phyloP scores from a whole-genome alignment of 64 coral and sea anemone genomes.

The Trachythela sp. region DNA sequence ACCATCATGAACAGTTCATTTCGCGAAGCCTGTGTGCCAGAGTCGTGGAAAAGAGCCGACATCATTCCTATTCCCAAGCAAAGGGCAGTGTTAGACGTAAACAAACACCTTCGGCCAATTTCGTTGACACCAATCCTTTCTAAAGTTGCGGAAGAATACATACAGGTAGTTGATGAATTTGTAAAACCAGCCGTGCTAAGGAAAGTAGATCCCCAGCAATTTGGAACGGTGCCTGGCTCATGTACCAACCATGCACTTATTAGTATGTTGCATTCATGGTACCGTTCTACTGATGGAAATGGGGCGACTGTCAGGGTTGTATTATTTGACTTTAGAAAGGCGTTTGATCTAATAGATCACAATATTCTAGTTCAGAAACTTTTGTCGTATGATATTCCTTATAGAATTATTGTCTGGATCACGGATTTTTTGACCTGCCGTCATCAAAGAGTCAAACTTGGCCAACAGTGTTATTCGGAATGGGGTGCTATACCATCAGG shows the following conservation, averaged over 20 bases:
- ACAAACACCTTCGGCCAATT: conserved; percentile 48
- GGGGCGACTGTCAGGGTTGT: no score
- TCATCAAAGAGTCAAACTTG: conserved; percentile 41
- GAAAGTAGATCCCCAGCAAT: no score
- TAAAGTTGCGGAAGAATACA: conserved; percentile 42
- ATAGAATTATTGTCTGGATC: no score
- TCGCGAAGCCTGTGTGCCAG: no score
- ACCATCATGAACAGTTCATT: conserved; percentile 22
- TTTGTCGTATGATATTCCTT: no score
- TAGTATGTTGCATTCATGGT: no score
- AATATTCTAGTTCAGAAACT: no score
- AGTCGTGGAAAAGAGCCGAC: conserved; percentile 31
- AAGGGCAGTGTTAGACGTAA: conserved; percentile 3
- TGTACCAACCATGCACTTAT: no score
- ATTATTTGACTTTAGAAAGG: no score
- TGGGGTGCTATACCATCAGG: conserved; percentile 40
- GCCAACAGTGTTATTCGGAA: conserved; percentile 45
- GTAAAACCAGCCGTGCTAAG: conserved; percentile 45
- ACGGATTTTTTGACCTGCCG: neutral
- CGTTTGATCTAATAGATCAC: no score
- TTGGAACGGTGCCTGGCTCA: no score
- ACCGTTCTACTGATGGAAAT: no score
- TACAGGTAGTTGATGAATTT: conserved; percentile 37
- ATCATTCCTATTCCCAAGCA: conserved; percentile 34
- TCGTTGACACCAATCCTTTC: conserved; percentile 48